Base-by-base conservation (phyloP, 1,140 invertebrate species). In the Aphaenogaster rudis region DNA sequence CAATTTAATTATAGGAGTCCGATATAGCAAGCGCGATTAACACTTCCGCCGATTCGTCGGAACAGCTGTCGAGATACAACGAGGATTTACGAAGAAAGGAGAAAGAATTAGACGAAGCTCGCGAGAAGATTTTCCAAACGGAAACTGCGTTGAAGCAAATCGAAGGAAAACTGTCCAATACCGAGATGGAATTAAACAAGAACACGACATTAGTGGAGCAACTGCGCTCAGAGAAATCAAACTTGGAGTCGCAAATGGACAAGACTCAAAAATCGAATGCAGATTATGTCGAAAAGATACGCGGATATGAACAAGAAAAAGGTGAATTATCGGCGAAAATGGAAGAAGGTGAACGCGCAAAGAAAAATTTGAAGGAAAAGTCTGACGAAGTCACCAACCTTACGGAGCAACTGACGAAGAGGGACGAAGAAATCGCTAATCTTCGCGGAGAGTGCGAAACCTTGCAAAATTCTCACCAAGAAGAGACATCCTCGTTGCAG, bases 21-120 rank as follows among this genome's bases (percentile, higher is more conserved):
- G 93, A 96, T 87, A 94, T 96, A 39, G 91, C 93, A 11, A 92
- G 92, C 72, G 87, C 95, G 33, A 93, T 96, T 64, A 95, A 91
- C 66, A 93, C 91, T 28, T 95, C 95, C 0, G 89, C 92, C 0
- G 93, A 96, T 88, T 96, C 96, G 0, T 96, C 96, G 2, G 92
- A 94, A 21, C 95, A 96, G 67, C 92, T 97, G 64, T 93, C 95
- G 86, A 96, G 92, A 86, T 94, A 96, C 88, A 95, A 96, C 66
- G 93, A 94, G 71, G 95, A 96, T 66, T 94, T 96, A 59, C 93
- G 96, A 81, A 94, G 93, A 52, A 95, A 95, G 89, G 92, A 96
- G 54, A 94, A 95, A 82, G 96, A 96, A 88, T 89, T 97, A 7
- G 93, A 95, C 64, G 91, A 94, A 89, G 87, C 94, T 74, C 95